Conservation (phyloP, 2,113 vertebrate species). For the Antechinus flavipes region DNA sequence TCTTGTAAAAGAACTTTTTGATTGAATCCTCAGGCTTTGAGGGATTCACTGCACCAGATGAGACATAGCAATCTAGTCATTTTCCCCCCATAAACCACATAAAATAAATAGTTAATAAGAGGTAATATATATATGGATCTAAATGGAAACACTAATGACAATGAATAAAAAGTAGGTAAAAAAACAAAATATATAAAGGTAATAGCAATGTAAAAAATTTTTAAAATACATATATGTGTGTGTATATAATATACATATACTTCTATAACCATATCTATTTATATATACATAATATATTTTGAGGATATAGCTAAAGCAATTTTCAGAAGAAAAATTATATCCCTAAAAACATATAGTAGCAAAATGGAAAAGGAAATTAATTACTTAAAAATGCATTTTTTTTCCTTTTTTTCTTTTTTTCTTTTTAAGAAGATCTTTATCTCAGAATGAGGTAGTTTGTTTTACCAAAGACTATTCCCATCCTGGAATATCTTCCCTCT, state of each 20-base stretch:
- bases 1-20: background rate
- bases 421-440: background rate
- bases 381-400: background rate
- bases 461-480: background rate
- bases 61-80: background rate
- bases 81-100: background rate
- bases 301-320: background rate
- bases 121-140: background rate
- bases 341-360: background rate
- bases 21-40: background rate
- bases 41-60: background rate
- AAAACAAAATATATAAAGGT: background rate
- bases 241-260: too few relatives aligned
- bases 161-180: background rate
- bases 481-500: background rate
- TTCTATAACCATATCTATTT: too few relatives aligned
- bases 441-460: background rate
- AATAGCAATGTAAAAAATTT: background rate
- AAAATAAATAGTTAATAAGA: background rate
- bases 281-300: background rate
- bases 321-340: background rate
- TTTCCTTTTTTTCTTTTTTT: background rate
- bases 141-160: background rate
- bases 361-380: background rate
- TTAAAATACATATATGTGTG: too few relatives aligned